Evolutionary conservation across 2,113 vertebrate species (phyloP).

Genomic region (Oplegnathus fasciatus): DNA sequence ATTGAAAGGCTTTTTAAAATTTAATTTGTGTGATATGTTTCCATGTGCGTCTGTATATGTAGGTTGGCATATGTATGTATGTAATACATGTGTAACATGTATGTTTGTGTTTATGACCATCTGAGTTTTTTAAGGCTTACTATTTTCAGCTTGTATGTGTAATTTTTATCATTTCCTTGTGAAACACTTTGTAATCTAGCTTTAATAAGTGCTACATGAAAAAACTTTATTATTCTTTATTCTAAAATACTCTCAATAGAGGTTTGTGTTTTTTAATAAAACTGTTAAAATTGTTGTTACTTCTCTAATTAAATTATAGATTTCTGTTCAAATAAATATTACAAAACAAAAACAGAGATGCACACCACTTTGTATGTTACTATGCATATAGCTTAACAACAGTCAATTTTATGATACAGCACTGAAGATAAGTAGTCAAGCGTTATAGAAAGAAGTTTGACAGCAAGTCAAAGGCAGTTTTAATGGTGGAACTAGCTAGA

Average conservation of each 20-base stretch:
- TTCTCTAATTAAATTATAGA: not conserved
- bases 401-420: constrained; percentile 18
- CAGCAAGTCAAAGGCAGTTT: constrained; percentile 63
- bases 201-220: not conserved
- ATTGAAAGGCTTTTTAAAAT: not conserved
- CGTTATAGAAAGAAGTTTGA: constrained; percentile 58
- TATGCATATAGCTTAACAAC: not conserved
- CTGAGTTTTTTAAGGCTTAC: not conserved
- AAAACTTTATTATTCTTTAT: not conserved
- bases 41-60: not conserved
- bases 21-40: not conserved
- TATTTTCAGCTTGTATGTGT: not conserved
- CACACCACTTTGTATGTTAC: not conserved
- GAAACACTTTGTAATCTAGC: not conserved
- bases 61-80: not conserved
- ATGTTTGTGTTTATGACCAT: not conserved
- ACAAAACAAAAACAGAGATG: not conserved
- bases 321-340: constrained; percentile 2
- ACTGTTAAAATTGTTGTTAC: not conserved
- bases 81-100: not conserved
- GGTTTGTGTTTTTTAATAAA: not conserved
- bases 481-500: constrained; percentile 72
- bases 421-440: constrained; percentile 28
- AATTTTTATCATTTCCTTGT: not conserved
- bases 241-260: not conserved